A percentile compares a stretch with the other conserved stretches of the same genome.
Conservation (phyloP, 2,113 vertebrate genomes). For the Monarcha castaneiventris region DNA sequence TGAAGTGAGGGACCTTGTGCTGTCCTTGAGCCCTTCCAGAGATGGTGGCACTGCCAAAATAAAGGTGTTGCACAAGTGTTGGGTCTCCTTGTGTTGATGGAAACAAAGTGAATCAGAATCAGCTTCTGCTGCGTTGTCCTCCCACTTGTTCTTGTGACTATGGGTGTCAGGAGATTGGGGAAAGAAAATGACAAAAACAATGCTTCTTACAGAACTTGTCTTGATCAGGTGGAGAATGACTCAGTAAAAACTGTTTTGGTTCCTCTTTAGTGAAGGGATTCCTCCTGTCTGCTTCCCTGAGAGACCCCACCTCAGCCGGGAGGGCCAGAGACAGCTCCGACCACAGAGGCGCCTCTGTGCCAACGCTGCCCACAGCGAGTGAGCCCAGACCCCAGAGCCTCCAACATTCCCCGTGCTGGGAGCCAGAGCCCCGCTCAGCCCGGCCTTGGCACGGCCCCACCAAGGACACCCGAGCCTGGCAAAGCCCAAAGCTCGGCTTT, state of each 20-base stretch:
- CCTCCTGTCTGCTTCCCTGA: background rate
- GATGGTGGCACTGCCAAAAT: background rate
- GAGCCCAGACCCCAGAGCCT: background rate
- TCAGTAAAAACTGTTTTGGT: too few relatives aligned
- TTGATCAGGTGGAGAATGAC: too few relatives aligned
- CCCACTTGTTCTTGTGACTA: too few relatives aligned
- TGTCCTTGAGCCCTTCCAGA: background rate
- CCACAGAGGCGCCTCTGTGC: too few relatives aligned
- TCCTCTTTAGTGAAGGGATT: too few relatives aligned
- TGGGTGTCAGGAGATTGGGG: too few relatives aligned
- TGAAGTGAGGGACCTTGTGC: too few relatives aligned
- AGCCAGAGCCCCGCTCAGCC: background rate
- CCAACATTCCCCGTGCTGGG: background rate
- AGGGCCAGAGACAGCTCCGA: background rate
- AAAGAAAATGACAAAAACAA: too few relatives aligned
- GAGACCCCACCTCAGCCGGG: background rate
- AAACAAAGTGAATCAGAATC: too few relatives aligned
- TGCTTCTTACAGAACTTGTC: too few relatives aligned
- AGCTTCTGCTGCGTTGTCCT: too few relatives aligned
- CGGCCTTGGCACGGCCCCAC: background rate
- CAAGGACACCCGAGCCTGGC: background rate
- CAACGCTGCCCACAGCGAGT: accelerated
- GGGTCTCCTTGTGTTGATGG: background rate
- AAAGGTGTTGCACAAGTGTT: background rate
- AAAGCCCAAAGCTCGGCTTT: accelerated